Percentiles rank a stretch among this genome's conserved stretches.
Evolutionary conservation across 2,113 vertebrate genomes (phyloP).

Genomic region (western clawed frog (Xenopus tropicalis)): DNA sequence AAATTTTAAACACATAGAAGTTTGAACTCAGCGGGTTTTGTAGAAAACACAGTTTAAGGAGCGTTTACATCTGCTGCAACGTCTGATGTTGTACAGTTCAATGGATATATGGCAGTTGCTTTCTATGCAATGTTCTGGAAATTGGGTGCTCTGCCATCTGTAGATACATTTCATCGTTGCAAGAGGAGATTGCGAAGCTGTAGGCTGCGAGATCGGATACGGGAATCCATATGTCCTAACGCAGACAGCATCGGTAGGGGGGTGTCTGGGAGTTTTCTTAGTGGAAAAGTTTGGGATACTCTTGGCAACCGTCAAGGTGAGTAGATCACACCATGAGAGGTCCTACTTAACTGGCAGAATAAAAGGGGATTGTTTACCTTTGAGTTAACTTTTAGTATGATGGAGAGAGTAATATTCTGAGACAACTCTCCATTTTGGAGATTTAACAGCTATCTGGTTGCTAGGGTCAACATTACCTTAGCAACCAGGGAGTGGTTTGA

Average conservation of each 20-base stretch:
- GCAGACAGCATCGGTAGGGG: not conserved
- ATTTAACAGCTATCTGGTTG: too few species aligned
- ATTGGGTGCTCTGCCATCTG: constrained; percentile 40
- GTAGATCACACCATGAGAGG: not conserved
- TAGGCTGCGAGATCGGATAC: constrained; percentile 3
- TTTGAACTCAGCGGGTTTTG: constrained; percentile 37
- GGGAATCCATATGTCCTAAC: not conserved
- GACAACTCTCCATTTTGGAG: too few species aligned
- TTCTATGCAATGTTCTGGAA: constrained; percentile 42
- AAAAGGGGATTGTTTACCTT: too few species aligned
- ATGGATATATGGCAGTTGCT: constrained; percentile 34
- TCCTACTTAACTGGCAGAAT: too few species aligned
- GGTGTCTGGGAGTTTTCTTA: not conserved
- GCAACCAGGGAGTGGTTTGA: too few species aligned
- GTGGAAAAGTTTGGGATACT: not conserved
- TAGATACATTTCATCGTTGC: constrained; percentile 32
- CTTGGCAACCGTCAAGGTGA: not conserved
- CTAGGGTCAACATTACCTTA: too few species aligned
- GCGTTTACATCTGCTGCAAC: constrained; percentile 38
- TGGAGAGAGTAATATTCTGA: too few species aligned
- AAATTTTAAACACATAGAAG: constrained; percentile 28
- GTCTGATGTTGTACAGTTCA: constrained; percentile 43
- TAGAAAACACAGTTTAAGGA: constrained; percentile 40
- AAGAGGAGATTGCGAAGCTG: constrained; percentile 34
- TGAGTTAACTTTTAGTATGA: too few species aligned